Evolutionary conservation across 2,797 vertebrate species (phyloP).

Genomic region (Phyllotis vaccarum): DNA sequence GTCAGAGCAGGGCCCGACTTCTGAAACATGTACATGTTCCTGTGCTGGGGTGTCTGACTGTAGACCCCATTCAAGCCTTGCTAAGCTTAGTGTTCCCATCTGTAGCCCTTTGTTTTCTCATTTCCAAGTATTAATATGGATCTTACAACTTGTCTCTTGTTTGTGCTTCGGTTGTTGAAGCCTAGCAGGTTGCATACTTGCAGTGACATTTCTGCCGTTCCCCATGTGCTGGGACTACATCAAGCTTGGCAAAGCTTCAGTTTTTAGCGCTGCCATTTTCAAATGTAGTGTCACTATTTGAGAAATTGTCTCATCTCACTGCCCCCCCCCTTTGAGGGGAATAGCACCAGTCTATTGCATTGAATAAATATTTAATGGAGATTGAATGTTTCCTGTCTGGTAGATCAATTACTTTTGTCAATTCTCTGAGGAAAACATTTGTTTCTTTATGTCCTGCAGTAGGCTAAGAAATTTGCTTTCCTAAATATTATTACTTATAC

Average conservation of each 20-base stretch:
- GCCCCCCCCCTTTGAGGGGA: slow-evolving; percentile 69
- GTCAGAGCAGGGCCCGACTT: background rate
- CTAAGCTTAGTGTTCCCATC: slow-evolving; percentile 10
- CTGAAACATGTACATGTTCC: background rate
- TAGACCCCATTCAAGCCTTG: background rate
- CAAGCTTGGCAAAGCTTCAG: background rate
- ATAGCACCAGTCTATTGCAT: slow-evolving; percentile 69
- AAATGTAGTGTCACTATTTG: slow-evolving; percentile 26
- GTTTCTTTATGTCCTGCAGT: slow-evolving; percentile 27
- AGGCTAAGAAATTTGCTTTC: slow-evolving; percentile 73
- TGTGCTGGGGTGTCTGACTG: slow-evolving; percentile 44
- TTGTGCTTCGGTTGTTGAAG: background rate
- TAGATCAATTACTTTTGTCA: slow-evolving; percentile 74
- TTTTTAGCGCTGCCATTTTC: slow-evolving; percentile 63
- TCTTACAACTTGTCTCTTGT: background rate
- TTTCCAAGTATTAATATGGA: slow-evolving; percentile 44
- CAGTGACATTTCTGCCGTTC: background rate
- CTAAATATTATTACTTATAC: slow-evolving; percentile 61
- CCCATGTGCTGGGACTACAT: background rate
- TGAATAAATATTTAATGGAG: slow-evolving; percentile 83
- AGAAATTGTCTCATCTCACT: slow-evolving; percentile 48
- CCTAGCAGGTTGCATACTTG: background rate
- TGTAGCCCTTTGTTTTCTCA: background rate
- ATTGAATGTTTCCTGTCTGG: slow-evolving; percentile 82
- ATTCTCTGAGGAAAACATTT: slow-evolving; percentile 72